Evolutionary conservation across 2,797 vertebrate species (phyloP), one percentile per base, ranked within the genome.

Genomic region (Melanotaenia trifasciata): DNA sequence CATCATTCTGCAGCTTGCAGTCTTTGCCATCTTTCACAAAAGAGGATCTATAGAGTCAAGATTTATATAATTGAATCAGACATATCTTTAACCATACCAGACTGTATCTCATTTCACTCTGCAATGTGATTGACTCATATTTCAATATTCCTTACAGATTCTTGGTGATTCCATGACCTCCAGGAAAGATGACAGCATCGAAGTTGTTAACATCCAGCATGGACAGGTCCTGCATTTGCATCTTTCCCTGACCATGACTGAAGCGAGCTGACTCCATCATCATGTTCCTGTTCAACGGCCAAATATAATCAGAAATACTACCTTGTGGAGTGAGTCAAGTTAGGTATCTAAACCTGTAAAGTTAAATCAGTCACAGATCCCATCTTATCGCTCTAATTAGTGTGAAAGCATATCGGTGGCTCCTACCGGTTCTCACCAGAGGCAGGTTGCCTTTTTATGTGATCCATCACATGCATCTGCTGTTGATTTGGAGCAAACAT

Each of bases 401-500:
- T n/a, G 11, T 53, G 1, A 56, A 35, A 60, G 38, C 45, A 57
- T 16, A 12, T 54, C n/a, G 33, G 50, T 50, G 33, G 56, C 35
- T 28, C 58, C 36, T 79, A 95, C 94, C 94, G 90, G 80, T 92
- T 94, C 64, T 95, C 94, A 0, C 94, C 88, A 30, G 92, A 86
- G 20, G 76, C 58, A 16, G 93, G 91, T 58, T 94, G 93, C 88
- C 90, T 93, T 56, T 38, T 94, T 76, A 90, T 84, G 84, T 95
- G 91, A 64, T 95, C 94, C 72, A 93, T 83, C 77, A 94, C 94
- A 0, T 95, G 87, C 92, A 94, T 94, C 84, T 94, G 94, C 91
- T 93, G 94, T 16, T 94, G 93, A 72, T 95, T 94, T 18, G 94
- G 94, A 38, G 94, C 88, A 67, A 95, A 94, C 79, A 94, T 93